Evolutionary conservation across 2,888 invertebrate species (phyloP), one percentile per base, ranked within the genome.

Genomic region (Ophioninae sp.): DNA sequence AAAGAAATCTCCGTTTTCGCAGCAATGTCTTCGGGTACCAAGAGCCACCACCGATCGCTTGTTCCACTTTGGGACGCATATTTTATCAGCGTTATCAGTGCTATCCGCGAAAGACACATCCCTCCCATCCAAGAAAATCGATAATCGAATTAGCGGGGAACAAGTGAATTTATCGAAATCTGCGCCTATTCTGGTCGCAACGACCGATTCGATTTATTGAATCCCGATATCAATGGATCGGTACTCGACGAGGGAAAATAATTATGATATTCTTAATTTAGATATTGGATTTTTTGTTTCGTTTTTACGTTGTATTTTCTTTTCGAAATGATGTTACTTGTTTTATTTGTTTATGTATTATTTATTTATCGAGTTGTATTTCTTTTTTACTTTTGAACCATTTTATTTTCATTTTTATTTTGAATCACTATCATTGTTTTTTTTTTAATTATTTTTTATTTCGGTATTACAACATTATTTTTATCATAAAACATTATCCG

Each of bases 41-140:
- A 74, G 37, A 17, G 37, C 41, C 76, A 73, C 30, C 8, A 20
- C n/a, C 44, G 70, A 23, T 70, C 65, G 44, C 41, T 73, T 64
- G 50, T 80, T 72, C 62, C 73, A 61, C 79, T 59, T 44, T 68
- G 64, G 73, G 72, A 62, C 68, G 67, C 76, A 81, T 79, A 84
- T 74, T 79, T 79, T 57, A 79, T 72, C 59, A 30, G 7, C 23
- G 79, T 59, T 69, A 68, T 75, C 74, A 75, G 37, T 75, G 69
- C 74, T 75, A 74, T 69, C 61, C 17, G 50, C 13, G 50, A n/a
- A 21, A 44, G 7, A n/a, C 37, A 65, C 37, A 37, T 39, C n/a
- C 44, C 13, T 17, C 8, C 21, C 7, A n/a, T 44, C 0, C 20
- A n/a, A n/a, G 20, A 62, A 21, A 77, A 57, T 44, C 68, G 21